Base-by-base conservation (phyloP, 2,797 vertebrate genomes). In the Telmatherina bonti region DNA sequence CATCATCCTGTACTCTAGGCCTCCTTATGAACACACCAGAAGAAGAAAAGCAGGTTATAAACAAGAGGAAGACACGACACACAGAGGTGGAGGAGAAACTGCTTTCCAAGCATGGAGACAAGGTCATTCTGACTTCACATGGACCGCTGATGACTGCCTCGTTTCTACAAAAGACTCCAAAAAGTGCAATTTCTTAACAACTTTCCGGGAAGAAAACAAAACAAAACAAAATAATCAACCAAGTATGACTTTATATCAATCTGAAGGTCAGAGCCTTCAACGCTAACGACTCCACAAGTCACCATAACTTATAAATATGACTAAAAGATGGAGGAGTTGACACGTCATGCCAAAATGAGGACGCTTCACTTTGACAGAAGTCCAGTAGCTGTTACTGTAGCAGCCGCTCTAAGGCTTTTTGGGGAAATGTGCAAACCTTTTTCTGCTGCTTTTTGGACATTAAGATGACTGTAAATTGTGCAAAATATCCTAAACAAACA, bases 71-170 rank as follows among this genome's bases (percentile, higher is more conserved):
- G 1, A 57, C 66, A 79, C 67, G 58, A 65, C 64, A 38, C 35
- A 9, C 30, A 52, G 70, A 38, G 16, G 35, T 5, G 38, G 43
- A 67, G 73, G 35, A 75, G 67, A 3, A 24, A 3, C 63, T 12
- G 35, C 26, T 0, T 45, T 67, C 55, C 57, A 35, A 81, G 77
- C 81, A 84, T 77, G 70, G 72, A 81, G 78, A 29, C 52, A 86
- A 87, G 85, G 88, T 87, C 86, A 74, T 51, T 0, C 65, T 62
- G 77, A 79, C 62, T 79, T 60, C n/a, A 74, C 1, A 1, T 2
- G 1, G 29, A 65, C 38, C 38, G 6, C 62, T 35, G 49, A n/a
- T n/a, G n/a, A n/a, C 38, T 59, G 59, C 30, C 29, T 15, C 12
- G 4, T 54, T 57, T 53, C 57, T 11, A 3, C 33, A 26, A 22